Evolutionary conservation across 2,797 vertebrate genomes (phyloP).

Genomic region (Phataginus tetradactyla): DNA sequence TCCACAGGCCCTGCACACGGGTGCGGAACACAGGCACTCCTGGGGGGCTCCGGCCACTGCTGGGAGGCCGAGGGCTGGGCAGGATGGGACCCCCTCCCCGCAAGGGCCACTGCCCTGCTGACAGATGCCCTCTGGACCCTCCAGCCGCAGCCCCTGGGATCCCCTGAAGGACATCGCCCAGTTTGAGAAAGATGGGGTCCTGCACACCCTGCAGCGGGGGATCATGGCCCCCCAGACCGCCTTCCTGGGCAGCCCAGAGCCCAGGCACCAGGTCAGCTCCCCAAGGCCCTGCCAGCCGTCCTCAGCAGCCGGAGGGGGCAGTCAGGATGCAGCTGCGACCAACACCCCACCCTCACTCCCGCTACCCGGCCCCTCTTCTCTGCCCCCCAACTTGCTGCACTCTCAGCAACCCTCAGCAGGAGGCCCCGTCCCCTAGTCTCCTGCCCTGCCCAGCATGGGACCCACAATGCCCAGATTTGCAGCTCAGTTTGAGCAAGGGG

Average conservation of each 20-base stretch:
- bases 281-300: neutral
- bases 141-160: slow-evolving; percentile 93
- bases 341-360: too few relatives aligned
- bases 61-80: neutral
- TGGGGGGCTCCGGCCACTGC: neutral
- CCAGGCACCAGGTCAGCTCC: slow-evolving; percentile 89
- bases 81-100: neutral
- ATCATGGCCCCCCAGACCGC: slow-evolving; percentile 83
- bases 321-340: neutral
- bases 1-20: fast-evolving
- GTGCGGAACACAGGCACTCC: neutral
- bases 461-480: neutral
- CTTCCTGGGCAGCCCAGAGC: slow-evolving; percentile 88
- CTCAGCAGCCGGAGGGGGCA: neutral
- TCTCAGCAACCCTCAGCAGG: fast-evolving
- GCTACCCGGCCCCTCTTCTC: too few relatives aligned
- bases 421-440: neutral
- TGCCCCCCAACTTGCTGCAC: too few relatives aligned
- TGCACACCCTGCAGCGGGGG: slow-evolving; percentile 92
- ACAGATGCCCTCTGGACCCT: neutral
- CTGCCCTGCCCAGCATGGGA: neutral
- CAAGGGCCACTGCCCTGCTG: neutral
- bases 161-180: slow-evolving; percentile 91
- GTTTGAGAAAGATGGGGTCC: slow-evolving; percentile 94
- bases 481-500: too few relatives aligned